Evolutionary conservation across 2,888 invertebrate species (phyloP).

Genomic region (Habrosyne pyritoides): DNA sequence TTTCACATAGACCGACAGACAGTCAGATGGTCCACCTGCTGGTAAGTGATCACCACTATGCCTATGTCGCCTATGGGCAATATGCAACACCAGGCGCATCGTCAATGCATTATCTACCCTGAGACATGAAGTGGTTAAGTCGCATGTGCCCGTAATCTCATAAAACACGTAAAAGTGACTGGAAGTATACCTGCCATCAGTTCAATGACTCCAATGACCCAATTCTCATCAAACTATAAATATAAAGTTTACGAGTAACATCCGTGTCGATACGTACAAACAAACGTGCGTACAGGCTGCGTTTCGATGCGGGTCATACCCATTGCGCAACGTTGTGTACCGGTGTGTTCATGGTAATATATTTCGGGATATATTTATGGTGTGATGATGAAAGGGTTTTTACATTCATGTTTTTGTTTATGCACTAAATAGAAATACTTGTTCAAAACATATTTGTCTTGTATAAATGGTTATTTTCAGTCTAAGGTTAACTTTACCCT

Average conservation of each 20-base stretch:
- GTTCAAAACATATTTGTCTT: too few species aligned
- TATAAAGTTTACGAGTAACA: not conserved
- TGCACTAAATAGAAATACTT: too few species aligned
- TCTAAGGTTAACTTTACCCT: too few species aligned
- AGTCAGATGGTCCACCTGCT: too few species aligned
- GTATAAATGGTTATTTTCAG: too few species aligned
- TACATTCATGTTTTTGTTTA: not conserved
- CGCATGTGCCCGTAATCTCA: too few species aligned
- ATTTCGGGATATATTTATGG: not conserved
- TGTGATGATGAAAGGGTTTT: not conserved
- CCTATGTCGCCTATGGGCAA: too few species aligned
- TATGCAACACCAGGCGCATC: too few species aligned
- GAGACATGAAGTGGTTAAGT: too few species aligned
- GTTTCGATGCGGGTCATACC: not conserved
- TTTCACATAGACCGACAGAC: too few species aligned
- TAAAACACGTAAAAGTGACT: not conserved
- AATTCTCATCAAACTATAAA: slow-evolving; percentile 4
- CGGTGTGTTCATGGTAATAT: not conserved
- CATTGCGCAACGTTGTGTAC: not conserved
- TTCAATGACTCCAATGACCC: not conserved
- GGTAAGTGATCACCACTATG: too few species aligned
- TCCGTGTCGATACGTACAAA: slow-evolving; percentile 3
- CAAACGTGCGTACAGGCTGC: not conserved
- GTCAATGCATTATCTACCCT: too few species aligned
- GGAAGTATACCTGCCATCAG: not conserved